Conservation (phyloP, 1,140 invertebrate genomes). For the Platyscapa corneri region DNA sequence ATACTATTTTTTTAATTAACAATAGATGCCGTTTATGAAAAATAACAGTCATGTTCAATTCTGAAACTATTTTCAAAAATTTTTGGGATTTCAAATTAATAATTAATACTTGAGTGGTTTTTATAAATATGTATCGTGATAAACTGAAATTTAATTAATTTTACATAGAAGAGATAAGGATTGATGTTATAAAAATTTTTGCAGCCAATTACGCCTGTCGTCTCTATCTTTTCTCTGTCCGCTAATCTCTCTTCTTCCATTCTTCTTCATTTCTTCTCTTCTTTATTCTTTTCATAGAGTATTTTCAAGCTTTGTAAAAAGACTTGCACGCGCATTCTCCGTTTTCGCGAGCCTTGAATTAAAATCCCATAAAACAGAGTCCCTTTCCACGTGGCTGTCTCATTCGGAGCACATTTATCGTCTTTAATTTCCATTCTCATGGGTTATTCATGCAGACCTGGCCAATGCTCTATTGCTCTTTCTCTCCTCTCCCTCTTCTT, state of each 20-base stretch:
- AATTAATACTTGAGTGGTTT: no score
- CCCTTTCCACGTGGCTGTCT: conserved; percentile 61
- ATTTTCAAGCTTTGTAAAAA: conserved; percentile 40
- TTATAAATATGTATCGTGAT: no score
- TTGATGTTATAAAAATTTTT: no score
- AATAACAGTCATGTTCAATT: no score
- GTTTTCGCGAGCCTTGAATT: conserved; percentile 59
- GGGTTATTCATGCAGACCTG: conserved; percentile 65
- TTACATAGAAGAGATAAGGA: no score
- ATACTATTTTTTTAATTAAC: no score
- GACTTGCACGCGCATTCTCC: conserved; percentile 2
- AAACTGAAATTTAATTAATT: no score
- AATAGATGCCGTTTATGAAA: no score
- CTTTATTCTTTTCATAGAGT: neutral
- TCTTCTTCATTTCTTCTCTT: neutral
- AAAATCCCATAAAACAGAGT: conserved; percentile 68
- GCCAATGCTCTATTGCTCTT: conserved; percentile 40
- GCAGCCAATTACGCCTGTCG: no score
- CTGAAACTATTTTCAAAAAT: no score
- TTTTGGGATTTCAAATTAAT: no score
- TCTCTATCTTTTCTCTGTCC: neutral
- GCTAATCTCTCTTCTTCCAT: conserved; percentile 5
- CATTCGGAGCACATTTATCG: conserved; percentile 68
- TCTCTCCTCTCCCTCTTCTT: conserved; percentile 28
- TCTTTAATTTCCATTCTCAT: conserved; percentile 72